Evolutionary conservation across 1,140 invertebrate genomes (phyloP).

Genomic region (Tribolium castaneum): DNA sequence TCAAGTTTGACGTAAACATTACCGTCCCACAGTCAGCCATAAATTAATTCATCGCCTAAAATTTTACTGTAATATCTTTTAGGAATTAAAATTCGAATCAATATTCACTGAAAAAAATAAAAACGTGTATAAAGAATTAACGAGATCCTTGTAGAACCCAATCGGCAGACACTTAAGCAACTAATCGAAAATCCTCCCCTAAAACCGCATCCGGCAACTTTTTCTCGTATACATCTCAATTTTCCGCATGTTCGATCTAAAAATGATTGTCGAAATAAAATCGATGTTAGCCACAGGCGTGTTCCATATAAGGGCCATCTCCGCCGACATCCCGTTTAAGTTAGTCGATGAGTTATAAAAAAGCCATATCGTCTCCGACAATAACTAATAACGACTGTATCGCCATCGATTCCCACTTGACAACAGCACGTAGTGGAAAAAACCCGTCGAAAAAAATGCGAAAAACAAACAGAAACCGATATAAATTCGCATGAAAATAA

Average conservation of each 20-base stretch:
- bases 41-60: too few species aligned
- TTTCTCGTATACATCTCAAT: neutral
- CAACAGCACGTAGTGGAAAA: neutral
- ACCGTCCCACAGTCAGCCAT: too few species aligned
- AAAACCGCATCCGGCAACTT: neutral
- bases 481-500: neutral
- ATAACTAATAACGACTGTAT: slow-evolving; percentile 9
- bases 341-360: neutral
- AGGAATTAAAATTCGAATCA: too few species aligned
- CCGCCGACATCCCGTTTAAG: neutral
- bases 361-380: slow-evolving; percentile 6
- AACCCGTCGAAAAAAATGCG: neutral
- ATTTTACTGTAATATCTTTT: too few species aligned
- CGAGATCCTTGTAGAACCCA: too few species aligned
- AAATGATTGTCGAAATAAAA: neutral
- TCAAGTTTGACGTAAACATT: too few species aligned
- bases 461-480: neutral
- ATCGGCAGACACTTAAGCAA: neutral
- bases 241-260: neutral
- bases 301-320: neutral
- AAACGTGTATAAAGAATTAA: too few species aligned
- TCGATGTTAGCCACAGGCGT: neutral
- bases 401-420: neutral
- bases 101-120: too few species aligned
- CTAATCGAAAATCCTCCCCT: neutral